phyloP scores from a whole-genome alignment of 2,113 vertebrate species.

The Menidia beryllina region DNA sequence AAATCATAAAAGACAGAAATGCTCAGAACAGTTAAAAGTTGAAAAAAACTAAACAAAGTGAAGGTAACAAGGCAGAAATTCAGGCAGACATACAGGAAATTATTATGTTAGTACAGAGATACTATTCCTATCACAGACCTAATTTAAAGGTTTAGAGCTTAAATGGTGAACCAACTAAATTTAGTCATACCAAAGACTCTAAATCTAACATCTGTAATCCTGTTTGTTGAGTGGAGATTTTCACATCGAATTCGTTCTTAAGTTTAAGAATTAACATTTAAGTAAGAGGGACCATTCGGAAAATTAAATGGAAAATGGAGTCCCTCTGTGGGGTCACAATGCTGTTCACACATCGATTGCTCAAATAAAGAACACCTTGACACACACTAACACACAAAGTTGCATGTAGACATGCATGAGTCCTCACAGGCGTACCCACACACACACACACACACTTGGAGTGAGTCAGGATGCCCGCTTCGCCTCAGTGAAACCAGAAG shows the following conservation, averaged over 20 bases:
- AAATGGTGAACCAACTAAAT: no score
- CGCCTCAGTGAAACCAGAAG: constrained; percentile 71
- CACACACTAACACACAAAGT: constrained; percentile 18
- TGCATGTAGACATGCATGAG: constrained; percentile 29
- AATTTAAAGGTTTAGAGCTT: no score
- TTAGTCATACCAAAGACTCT: no score
- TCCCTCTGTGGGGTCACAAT: constrained; percentile 31
- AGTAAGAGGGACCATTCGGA: neutral
- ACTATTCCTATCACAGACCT: no score
- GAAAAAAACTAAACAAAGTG: no score
- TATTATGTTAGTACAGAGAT: no score
- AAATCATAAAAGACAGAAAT: no score
- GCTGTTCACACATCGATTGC: constrained; percentile 45
- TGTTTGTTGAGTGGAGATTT: neutral
- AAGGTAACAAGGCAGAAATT: no score
- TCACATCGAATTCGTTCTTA: neutral
- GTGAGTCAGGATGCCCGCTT: constrained; percentile 60
- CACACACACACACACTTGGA: constrained; percentile 24
- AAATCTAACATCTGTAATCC: no score
- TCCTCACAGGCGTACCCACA: neutral
- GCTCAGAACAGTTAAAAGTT: no score
- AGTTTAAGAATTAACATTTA: neutral
- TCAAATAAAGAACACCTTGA: constrained; percentile 41
- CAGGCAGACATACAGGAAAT: no score
- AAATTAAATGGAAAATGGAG: constrained; percentile 34